Evolutionary conservation across 2,888 invertebrate genomes (phyloP), one percentile per base, ranked within the genome.

Genomic region (Nineta flava): DNA sequence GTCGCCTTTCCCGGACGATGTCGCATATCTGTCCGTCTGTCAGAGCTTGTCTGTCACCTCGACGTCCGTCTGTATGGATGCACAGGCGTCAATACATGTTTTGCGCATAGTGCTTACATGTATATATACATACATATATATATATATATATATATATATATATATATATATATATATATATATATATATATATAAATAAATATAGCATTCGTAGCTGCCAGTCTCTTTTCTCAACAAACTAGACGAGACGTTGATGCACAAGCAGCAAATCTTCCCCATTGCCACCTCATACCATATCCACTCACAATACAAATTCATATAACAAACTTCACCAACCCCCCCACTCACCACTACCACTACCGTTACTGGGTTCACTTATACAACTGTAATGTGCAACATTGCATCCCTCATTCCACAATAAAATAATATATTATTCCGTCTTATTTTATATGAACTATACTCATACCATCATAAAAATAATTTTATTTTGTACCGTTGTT

Each of bases 61-160:
- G 17, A 16, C 43, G 43, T 16, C 43, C 43, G 46, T 46, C 46
- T 35, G 34, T 35, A 13, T 35, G 46, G 44, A 44, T 44, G 44
- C 44, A 44, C 44, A 35, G 47, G 47, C 47, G 47, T 47, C 47
- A 47, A 47, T 47, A 47, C 47, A 35, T 47, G 47, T 47, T 47
- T 47, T 47, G 47, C 35, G 47, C 47, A 35, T 44, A 44, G 44
- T 38, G 38, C 15, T 38, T n/a, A 13, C n/a, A 38, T 38, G 15
- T 38, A 13, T 13, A n/a, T n/a, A 13, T 38, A 13, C 15, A 13
- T 38, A 13, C 15, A 38, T 38, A 38, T 38, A n/a, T n/a, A n/a
- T n/a, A n/a, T n/a, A n/a, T n/a, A n/a, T n/a, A n/a, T n/a, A n/a
- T n/a, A n/a, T n/a, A 13, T 5, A 38, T 38, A 9, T 38, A 13